These are phyloP conservation scores for Myripristis murdjan DNA, from an alignment of 2,797 vertebrate species.

Conservation along the genomic window DNA sequence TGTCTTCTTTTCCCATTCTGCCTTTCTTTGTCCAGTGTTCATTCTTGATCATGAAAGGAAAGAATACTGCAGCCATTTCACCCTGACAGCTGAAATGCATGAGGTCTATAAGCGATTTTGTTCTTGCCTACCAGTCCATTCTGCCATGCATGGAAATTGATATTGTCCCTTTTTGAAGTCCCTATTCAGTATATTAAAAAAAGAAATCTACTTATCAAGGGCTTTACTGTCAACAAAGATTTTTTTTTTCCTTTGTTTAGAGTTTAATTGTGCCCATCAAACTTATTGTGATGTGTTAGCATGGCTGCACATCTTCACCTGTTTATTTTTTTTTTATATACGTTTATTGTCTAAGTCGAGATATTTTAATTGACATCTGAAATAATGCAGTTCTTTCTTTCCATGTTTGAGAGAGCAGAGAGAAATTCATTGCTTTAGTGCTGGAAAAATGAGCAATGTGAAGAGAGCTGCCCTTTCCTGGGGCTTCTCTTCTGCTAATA, in stretches of 20 bases:
- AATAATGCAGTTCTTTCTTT: conserved; percentile 36
- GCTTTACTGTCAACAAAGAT: neutral
- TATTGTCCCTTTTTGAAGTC: conserved; percentile 7
- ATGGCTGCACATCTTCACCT: neutral
- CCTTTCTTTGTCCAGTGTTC: conserved; percentile 22
- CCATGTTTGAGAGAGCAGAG: conserved; percentile 33
- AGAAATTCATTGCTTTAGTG: conserved; percentile 32
- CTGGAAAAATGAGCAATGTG: conserved; percentile 61
- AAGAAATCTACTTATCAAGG: neutral
- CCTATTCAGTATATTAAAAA: neutral
- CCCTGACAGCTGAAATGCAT: neutral
- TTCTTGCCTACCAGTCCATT: neutral
- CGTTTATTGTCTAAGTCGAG: conserved; percentile 8
- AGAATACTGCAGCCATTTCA: neutral
- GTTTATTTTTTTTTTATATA: conserved; percentile 2
- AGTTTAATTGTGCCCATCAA: neutral
- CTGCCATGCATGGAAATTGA: conserved; percentile 4
- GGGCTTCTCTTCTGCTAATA: conserved; percentile 68
- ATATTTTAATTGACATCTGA: conserved; percentile 45
- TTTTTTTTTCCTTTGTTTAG: neutral
- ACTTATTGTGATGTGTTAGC: neutral
- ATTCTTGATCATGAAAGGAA: conserved; percentile 15
- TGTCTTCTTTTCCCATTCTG: neutral
- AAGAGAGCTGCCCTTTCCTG: conserved; percentile 76
- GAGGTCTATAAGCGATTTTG: neutral